Evolutionary conservation across 92 coral and sea anemone species (phyloP).

Genomic region (Palythoa grandiflora): DNA sequence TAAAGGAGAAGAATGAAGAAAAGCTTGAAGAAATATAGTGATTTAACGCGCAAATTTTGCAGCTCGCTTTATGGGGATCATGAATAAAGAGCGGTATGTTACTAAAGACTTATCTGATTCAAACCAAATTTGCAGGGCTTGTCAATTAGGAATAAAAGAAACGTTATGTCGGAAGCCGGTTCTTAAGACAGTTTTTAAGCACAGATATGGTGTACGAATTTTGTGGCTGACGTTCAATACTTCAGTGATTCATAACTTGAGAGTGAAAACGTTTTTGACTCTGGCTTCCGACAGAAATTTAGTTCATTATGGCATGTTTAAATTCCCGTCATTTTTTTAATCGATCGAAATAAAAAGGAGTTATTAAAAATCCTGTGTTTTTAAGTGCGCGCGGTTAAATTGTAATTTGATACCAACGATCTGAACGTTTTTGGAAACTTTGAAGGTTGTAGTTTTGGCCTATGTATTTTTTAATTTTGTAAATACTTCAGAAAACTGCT

Average conservation of each 20-base stretch:
- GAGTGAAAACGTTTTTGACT: no score
- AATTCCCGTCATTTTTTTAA: not conserved
- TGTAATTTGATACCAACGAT: no score
- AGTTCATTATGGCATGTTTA: not conserved
- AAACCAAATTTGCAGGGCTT: constrained; percentile 6
- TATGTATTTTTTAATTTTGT: no score
- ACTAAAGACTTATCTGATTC: not conserved
- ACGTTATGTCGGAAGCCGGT: not conserved
- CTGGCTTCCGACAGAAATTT: no score
- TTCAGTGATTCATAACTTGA: no score
- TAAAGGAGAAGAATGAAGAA: not conserved
- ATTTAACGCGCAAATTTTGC: constrained; percentile 1
- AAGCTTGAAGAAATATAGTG: not conserved
- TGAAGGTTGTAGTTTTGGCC: no score
- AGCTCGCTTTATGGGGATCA: not conserved
- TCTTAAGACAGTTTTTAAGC: not conserved
- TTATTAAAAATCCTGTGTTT: not conserved
- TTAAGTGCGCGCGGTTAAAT: no score
- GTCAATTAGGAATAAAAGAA: not conserved
- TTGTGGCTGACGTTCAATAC: not conserved
- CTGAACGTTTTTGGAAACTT: no score
- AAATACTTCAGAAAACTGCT: no score
- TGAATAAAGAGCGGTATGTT: not conserved
- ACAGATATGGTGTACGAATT: not conserved
- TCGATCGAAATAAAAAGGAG: not conserved